Evolutionary conservation across 2,113 vertebrate species (phyloP), one percentile per base, ranked within the genome.

Genomic region (Piliocolobus tephrosceles): DNA sequence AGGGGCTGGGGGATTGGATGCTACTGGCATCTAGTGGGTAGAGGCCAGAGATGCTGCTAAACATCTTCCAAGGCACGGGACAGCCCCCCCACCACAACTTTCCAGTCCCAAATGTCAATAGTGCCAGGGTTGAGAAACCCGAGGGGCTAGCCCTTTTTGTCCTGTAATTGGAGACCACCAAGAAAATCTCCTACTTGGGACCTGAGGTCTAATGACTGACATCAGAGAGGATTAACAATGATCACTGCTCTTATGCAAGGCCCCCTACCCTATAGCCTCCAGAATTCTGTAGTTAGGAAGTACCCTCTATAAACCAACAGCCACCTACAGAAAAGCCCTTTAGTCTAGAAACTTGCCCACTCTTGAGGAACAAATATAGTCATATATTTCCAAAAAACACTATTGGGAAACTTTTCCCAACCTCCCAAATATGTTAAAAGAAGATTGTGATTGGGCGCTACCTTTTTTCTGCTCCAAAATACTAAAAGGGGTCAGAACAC

Each of bases 151-250:
- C 27, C 64, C 27, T 75, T 18, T 45, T 17, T 13, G 1, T 22
- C n/a, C 57, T 35, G 1, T 40, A 35, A 17, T 1, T 3, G 10
- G 32, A 75, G 14, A 90, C 13, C 23, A 32, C 70, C 35, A 35
- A 45, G 55, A 55, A 75, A 30, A 40, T 8, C 38, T 70, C 18
- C 61, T 3, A 0, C 27, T 8, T 3, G 6, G 61, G 43, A 18
- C 52, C 57, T 50, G 38, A 73, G 73, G 18, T 18, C 32, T 10
- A 52, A 20, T 20, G 18, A 30, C 70, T 13, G 72, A 43, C 85
- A 0, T 32, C 18, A 1, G 1, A 55, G 0, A 7, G 66, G n/a
- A 7, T 1, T 22, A 22, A 52, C 11, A 4, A 12, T 3, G 47
- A 40, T 25, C 8, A 5, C 0, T 3, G 30, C 35, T 52, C 43